Evolutionary conservation across 35 echinoderm and acorn worm genomes (phyloP).

Genomic region (Anneissia japonica): DNA sequence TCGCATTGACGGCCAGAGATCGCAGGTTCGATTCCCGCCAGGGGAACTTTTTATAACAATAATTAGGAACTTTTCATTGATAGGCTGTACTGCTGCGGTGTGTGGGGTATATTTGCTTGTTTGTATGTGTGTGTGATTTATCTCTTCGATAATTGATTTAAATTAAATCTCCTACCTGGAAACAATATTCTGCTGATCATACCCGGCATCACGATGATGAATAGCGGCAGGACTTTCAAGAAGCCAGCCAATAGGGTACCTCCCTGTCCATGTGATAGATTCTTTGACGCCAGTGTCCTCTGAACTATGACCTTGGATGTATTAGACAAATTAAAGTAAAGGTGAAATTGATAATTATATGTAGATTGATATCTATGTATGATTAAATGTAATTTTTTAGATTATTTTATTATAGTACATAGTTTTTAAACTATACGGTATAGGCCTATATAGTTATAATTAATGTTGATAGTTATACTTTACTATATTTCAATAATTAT

Average conservation of each 20-base stretch:
- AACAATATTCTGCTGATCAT: neutral
- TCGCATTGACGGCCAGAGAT: too few relatives aligned
- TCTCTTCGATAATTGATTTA: neutral
- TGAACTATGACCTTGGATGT: constrained; percentile 5
- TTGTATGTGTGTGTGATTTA: neutral
- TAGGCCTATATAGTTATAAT: neutral
- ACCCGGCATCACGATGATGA: constrained; percentile 3
- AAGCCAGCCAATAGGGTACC: neutral
- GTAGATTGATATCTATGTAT: neutral
- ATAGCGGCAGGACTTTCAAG: neutral
- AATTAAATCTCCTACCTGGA: constrained; percentile 3
- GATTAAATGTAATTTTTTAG: too few relatives aligned
- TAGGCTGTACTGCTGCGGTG: neutral
- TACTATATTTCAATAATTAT: neutral
- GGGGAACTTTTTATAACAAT: too few relatives aligned
- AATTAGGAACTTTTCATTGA: neutral
- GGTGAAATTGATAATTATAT: too few relatives aligned
- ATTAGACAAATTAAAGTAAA: too few relatives aligned
- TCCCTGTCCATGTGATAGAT: neutral
- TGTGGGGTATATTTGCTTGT: neutral
- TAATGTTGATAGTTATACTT: neutral
- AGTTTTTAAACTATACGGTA: too few relatives aligned
- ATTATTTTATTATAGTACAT: too few relatives aligned
- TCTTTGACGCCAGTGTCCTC: neutral
- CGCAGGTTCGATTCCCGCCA: too few relatives aligned